Conservation (phyloP, 2,888 invertebrate genomes). For the Orthosia gothica region DNA sequence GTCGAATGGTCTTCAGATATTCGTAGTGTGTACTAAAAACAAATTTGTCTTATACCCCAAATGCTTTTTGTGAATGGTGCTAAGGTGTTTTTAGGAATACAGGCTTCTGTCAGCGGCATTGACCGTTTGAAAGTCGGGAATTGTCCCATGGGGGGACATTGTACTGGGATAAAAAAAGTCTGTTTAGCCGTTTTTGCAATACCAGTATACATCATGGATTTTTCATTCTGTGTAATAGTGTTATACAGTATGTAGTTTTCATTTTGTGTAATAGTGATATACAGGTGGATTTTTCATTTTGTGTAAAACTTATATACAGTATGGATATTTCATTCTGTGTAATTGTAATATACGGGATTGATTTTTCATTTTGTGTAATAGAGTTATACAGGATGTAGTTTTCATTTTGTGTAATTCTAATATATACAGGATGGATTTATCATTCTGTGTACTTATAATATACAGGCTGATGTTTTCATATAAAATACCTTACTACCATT, state of each 20-base stretch:
- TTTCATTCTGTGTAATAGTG: too few relatives aligned
- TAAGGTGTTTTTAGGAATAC: background rate
- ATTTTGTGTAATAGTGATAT: background rate
- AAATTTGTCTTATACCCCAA: conserved; percentile 9
- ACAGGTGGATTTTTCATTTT: background rate
- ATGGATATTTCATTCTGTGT: background rate
- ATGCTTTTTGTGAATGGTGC: conserved; percentile 16
- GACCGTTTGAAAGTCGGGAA: too few relatives aligned
- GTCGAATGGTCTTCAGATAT: conserved; percentile 13
- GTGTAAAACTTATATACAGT: background rate
- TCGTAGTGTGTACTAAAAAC: conserved; percentile 8
- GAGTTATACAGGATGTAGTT: background rate
- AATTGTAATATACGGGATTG: too few relatives aligned
- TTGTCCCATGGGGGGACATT: too few relatives aligned
- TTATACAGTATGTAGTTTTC: background rate
- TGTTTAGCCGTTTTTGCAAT: too few relatives aligned
- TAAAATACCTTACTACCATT: conserved; percentile 18
- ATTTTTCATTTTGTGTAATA: too few relatives aligned
- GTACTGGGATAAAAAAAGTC: too few relatives aligned
- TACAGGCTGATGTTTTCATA: background rate
- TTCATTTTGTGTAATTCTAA: background rate
- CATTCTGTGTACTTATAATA: background rate
- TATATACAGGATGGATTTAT: background rate
- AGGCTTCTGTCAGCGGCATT: too few relatives aligned
- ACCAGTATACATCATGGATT: too few relatives aligned